Evolutionary conservation across 2,888 invertebrate species (phyloP), one percentile per base, ranked within the genome.

Genomic region (Cerastis leucographa): DNA sequence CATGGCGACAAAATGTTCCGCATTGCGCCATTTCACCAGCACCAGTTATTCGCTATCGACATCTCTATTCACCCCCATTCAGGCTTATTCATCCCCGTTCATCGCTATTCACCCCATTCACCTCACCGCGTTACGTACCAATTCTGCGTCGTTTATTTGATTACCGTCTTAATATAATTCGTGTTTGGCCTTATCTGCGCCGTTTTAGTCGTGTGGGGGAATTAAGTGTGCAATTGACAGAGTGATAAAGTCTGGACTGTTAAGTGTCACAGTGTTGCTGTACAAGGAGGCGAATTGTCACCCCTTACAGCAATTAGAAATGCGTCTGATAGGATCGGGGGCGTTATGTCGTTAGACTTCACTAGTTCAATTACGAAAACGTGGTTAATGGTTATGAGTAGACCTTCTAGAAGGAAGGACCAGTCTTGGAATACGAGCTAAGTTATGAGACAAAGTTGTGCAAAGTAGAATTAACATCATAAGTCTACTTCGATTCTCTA

Each of bases 11-110:
- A 71, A 80, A 68, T 64, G 70, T 51, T 71, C 80, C 88, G 87
- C 87, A 87, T 62, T 87, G 87, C 87, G 88, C 74, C 83, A 88
- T 77, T 87, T 65, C 77, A 78, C 78, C 74, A 83, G 65, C 71
- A 19, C 62, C 76, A 59, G 68, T 79, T 76, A 78, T 84, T 77
- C 56, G 76, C 76, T 77, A 81, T 84, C 70, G 82, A 77, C 66
- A 51, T 78, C 74, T 79, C 40, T 62, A 83, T 85, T 85, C 76
- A 78, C 78, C 80, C 70, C 42, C 40, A 80, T 85, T 84, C 77
- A 76, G 61, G 29, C 64, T 51, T 64, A 74, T 85, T 80, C 77
- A 76, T 65, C 78, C 78, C 64, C 54, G 78, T 82, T 76, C 81
- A 74, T 73, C 71, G 67, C 51, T 61, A 80, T 86, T 85, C 76